These are phyloP conservation scores for Psittacula cyanocephala DNA, from an alignment of 2,113 vertebrate genomes.

Conservation along the genomic window DNA sequence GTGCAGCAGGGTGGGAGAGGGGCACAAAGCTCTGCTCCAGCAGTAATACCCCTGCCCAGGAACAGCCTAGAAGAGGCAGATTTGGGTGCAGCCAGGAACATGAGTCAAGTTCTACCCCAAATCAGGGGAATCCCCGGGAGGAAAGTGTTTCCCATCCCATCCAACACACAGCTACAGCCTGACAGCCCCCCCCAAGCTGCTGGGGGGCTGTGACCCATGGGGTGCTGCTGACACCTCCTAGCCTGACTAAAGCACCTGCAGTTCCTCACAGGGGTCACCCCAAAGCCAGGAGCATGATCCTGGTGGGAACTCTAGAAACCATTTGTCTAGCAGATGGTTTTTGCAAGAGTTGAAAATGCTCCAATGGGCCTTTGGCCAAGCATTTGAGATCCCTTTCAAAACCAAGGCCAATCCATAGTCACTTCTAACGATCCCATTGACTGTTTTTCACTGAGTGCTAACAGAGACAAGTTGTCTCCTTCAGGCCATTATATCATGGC, in stretches of 20 bases:
- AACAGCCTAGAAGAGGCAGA: not conserved
- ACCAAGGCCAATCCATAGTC: not conserved
- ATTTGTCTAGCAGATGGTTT: not conserved
- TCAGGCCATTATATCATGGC: slow-evolving; percentile 21
- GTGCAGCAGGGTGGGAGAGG: not conserved
- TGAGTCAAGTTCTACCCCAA: not conserved
- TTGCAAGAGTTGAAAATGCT: not conserved
- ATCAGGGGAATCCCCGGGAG: not conserved
- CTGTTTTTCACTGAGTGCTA: slow-evolving; percentile 1
- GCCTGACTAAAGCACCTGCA: not conserved
- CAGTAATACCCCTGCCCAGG: not conserved
- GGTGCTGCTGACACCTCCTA: not conserved
- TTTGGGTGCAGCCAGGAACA: not conserved
- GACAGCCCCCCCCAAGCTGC: too few species aligned
- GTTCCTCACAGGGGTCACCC: not conserved
- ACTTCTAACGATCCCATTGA: not conserved
- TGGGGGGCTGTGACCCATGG: not conserved
- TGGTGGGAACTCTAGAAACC: not conserved
- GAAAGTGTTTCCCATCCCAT: not conserved
- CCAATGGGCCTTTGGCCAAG: slow-evolving; percentile 5
- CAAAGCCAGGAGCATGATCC: not conserved
- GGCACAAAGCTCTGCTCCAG: not conserved
- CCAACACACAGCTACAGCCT: not conserved
- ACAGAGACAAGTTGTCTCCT: slow-evolving; percentile 48
- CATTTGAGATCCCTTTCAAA: slow-evolving; percentile 24